A percentile compares a stretch with the other conserved stretches of the same genome.
Evolutionary conservation across 1,140 invertebrate species (phyloP).

Genomic region (Halyomorpha halys): DNA sequence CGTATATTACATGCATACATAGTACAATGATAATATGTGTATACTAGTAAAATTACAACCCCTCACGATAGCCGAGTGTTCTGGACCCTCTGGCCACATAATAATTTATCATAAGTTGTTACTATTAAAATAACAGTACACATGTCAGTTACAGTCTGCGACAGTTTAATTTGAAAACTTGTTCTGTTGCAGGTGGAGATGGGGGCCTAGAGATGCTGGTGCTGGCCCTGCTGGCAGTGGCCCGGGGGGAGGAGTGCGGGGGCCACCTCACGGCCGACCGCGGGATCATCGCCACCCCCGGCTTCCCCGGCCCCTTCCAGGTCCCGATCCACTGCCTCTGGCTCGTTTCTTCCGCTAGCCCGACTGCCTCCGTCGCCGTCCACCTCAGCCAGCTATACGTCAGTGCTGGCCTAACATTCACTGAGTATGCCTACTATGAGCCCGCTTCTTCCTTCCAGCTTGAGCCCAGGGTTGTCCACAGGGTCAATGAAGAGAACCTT

Average conservation of each 20-base stretch:
- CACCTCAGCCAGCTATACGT: slow-evolving; percentile 83
- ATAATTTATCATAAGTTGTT: too few species aligned
- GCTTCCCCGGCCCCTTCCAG: slow-evolving; percentile 65
- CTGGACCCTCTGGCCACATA: too few species aligned
- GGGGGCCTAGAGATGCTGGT: slow-evolving; percentile 2
- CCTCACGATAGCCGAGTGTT: too few species aligned
- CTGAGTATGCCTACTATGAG: slow-evolving; percentile 71
- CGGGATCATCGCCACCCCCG: slow-evolving; percentile 67
- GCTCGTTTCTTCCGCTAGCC: slow-evolving; percentile 58
- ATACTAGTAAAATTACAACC: too few species aligned
- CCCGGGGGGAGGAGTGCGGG: slow-evolving; percentile 41
- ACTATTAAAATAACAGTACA: too few species aligned
- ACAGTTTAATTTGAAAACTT: too few species aligned
- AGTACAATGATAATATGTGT: too few species aligned
- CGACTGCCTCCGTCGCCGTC: slow-evolving; percentile 51
- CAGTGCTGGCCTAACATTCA: slow-evolving; percentile 64
- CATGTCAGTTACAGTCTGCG: too few species aligned
- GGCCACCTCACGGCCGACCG: slow-evolving; percentile 47
- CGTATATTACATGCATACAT: too few species aligned
- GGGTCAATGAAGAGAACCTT: slow-evolving; percentile 41
- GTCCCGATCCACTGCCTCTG: slow-evolving; percentile 75
- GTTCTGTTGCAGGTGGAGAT: too few species aligned
- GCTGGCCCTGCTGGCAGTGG: slow-evolving; percentile 16
- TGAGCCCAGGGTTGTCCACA: slow-evolving; percentile 13
- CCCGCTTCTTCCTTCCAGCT: slow-evolving; percentile 38